Conservation (phyloP, 2,888 invertebrate genomes). For the Caradrina clavipalpis region DNA sequence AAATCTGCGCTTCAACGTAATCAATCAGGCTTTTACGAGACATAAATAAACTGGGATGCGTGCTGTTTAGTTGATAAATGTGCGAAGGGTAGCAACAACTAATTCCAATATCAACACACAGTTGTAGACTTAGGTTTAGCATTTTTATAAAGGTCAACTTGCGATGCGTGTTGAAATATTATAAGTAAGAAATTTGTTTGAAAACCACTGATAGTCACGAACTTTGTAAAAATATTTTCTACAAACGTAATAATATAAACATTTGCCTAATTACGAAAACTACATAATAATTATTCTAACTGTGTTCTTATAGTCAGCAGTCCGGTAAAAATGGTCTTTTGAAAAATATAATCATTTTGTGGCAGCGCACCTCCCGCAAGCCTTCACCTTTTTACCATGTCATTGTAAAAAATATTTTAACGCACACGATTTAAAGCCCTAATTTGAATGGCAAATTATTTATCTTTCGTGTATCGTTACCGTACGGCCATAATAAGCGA, state of each 20-base stretch:
- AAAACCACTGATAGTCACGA: neutral
- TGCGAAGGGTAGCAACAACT: conserved; percentile 26
- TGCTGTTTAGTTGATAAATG: conserved; percentile 57
- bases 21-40: conserved; percentile 72
- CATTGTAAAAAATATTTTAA: no score
- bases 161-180: neutral
- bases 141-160: neutral
- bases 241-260: neutral
- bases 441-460: no score
- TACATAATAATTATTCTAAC: no score
- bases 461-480: no score
- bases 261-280: neutral
- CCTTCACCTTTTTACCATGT: no score
- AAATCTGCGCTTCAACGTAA: conserved; percentile 72
- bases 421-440: no score
- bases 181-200: neutral
- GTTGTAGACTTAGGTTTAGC: conserved; percentile 3
- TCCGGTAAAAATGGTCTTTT: no score
- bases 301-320: no score
- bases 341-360: no score
- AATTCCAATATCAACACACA: conserved; percentile 14
- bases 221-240: neutral
- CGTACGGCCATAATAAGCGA: no score
- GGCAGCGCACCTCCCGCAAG: no score
- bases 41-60: conserved; percentile 67